phyloP scores from a whole-genome alignment of 2,888 invertebrate genomes.

The Hybos culiciformis region DNA sequence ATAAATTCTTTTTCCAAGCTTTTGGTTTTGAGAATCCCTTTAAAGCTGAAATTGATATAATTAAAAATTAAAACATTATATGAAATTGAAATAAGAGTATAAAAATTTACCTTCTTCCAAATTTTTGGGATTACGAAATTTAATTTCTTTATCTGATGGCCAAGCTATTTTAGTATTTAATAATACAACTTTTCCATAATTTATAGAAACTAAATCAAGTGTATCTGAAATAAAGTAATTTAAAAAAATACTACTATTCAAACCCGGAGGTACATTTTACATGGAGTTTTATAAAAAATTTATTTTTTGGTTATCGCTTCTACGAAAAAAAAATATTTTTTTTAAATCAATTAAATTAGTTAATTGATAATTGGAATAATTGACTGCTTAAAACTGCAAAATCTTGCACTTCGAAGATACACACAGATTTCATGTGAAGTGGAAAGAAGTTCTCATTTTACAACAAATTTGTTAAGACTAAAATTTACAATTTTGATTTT shows the following conservation, averaged over 20 bases:
- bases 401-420: too few species aligned
- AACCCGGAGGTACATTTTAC: too few species aligned
- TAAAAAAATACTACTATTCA: background rate
- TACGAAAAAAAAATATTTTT: too few species aligned
- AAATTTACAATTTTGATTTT: too few species aligned
- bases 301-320: too few species aligned
- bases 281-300: too few species aligned
- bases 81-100: background rate
- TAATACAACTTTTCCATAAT: conserved; percentile 42
- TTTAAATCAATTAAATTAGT: too few species aligned
- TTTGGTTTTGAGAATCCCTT: conserved; percentile 59
- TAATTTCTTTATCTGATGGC: conserved; percentile 87
- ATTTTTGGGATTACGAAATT: conserved; percentile 74
- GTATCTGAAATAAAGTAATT: conserved; percentile 30
- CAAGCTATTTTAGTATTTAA: conserved; percentile 87
- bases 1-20: conserved; percentile 70
- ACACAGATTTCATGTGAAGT: too few species aligned
- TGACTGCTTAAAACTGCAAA: too few species aligned
- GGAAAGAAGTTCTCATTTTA: too few species aligned
- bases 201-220: conserved; percentile 30
- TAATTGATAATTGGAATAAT: too few species aligned
- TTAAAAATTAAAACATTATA: background rate
- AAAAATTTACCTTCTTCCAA: conserved; percentile 22
- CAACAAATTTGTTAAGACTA: too few species aligned
- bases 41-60: conserved; percentile 40